These are phyloP conservation scores for Chrysolina haemoptera DNA, from an alignment of 2,888 invertebrate species.

Conservation along the genomic window DNA sequence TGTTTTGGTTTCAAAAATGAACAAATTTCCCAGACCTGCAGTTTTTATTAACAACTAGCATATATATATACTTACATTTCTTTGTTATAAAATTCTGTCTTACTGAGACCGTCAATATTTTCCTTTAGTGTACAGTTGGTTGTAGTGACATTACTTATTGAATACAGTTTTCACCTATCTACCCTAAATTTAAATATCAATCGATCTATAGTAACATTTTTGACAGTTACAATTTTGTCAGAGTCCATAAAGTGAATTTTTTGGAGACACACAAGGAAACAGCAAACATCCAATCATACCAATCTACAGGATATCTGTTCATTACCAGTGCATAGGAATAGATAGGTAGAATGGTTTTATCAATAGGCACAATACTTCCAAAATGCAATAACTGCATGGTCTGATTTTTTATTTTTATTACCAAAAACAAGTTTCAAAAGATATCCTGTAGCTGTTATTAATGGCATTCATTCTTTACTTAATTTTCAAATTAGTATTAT, in stretches of 20 bases:
- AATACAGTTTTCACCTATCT: conserved; percentile 28
- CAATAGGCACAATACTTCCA: conserved; percentile 10
- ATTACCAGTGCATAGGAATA: conserved; percentile 13
- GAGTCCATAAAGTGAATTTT: conserved; percentile 9
- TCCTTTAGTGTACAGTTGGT: conserved; percentile 11
- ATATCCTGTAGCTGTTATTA: conserved; percentile 21
- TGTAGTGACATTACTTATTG: conserved; percentile 19
- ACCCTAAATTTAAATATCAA: conserved; percentile 28
- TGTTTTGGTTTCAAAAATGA: conserved; percentile 6
- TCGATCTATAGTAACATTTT: conserved; percentile 24
- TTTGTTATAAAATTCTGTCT: conserved; percentile 32
- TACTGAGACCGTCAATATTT: conserved; percentile 21
- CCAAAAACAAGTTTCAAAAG: not conserved
- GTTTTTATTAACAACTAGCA: conserved; percentile 30
- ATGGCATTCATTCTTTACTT: not conserved
- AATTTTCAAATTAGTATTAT: conserved; percentile 8
- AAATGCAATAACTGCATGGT: not conserved
- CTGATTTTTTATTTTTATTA: conserved; percentile 1
- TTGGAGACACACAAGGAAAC: conserved; percentile 10
- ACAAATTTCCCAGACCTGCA: conserved; percentile 27
- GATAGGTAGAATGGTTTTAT: conserved; percentile 13
- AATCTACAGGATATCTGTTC: conserved; percentile 15
- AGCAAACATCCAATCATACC: conserved; percentile 18
- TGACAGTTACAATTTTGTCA: conserved; percentile 1
- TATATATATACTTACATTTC: conserved; percentile 12